A percentile compares a stretch with the other conserved stretches of the same genome.
Conservation (phyloP, 2,888 invertebrate species). For the Danaus chrysippus region DNA sequence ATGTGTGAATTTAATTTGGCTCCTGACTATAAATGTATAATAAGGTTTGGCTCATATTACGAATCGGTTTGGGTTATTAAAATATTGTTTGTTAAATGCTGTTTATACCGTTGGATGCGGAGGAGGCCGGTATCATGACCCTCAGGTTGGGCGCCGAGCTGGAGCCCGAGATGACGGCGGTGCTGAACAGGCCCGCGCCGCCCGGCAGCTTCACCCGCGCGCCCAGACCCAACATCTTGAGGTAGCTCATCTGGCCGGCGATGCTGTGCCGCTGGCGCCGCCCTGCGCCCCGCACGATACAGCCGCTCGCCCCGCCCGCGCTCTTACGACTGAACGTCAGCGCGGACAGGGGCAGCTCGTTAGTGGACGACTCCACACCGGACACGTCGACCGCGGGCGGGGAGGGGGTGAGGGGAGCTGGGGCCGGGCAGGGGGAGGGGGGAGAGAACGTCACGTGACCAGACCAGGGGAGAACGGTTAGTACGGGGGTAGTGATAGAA, state of each 20-base stretch:
- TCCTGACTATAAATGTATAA: too few relatives aligned
- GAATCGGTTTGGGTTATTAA: too few relatives aligned
- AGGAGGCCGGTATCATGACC: slow-evolving; percentile 89
- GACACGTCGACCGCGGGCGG: slow-evolving; percentile 64
- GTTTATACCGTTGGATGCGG: slow-evolving; percentile 83
- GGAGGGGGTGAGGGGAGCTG: slow-evolving; percentile 43
- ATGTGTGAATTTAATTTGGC: too few relatives aligned
- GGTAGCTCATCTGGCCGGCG: slow-evolving; percentile 96
- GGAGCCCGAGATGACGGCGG: slow-evolving; percentile 97
- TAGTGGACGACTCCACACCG: slow-evolving; percentile 81
- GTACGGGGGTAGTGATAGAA: slow-evolving; percentile 50
- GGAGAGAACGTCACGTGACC: slow-evolving; percentile 48
- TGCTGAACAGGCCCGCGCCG: slow-evolving; percentile 94
- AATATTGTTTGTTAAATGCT: too few relatives aligned
- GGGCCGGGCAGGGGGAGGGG: slow-evolving; percentile 36
- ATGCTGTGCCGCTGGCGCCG: slow-evolving; percentile 97
- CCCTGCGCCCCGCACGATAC: slow-evolving; percentile 75
- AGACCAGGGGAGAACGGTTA: slow-evolving; percentile 51
- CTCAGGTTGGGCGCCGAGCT: slow-evolving; percentile 94
- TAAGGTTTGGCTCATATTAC: too few relatives aligned
- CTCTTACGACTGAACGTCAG: slow-evolving; percentile 60
- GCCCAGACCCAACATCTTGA: slow-evolving; percentile 91
- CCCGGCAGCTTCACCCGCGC: slow-evolving; percentile 79
- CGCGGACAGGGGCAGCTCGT: slow-evolving; percentile 83
- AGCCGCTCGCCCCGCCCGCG: slow-evolving; percentile 31